Base-by-base conservation (phyloP, 1,140 invertebrate species). In the Druon quercuslanigerum region DNA sequence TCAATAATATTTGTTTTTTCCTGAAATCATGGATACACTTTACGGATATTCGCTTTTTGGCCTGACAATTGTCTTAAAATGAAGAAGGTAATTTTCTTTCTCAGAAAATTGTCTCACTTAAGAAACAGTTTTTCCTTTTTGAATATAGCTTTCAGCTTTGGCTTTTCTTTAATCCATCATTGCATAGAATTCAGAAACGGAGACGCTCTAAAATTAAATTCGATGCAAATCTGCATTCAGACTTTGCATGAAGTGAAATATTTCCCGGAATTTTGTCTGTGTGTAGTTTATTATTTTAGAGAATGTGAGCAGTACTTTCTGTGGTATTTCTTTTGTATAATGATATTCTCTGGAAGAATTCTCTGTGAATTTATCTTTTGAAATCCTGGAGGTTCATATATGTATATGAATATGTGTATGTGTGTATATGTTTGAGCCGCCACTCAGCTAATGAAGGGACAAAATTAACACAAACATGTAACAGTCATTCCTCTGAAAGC, bases 341-440 rank as follows among this genome's bases (percentile, higher is more conserved):
- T 20, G 54, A 66, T 66, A 66, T 66, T 11, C 57, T 8, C n/a
- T 1, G 33, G 60, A 66, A 66, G 25, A 66, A 66, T 66, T 66
- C 60, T 66, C 60, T 66, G 60, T 66, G 25, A 66, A 66, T 66
- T 66, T 66, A 66, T 66, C 60, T 66, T 66, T 66, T 66, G 60
- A 66, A 66, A 66, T 66, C 25, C 25, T 33, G 25, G 3, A 33
- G 25, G 25, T 33, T 33, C 25, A 2, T 33, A 33, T 33, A 40
- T 66, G 57, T 66, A 66, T 14, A 17, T 19, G 52, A 19, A 33
- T 33, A 33, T 56, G 52, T 19, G 52, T 4, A 25, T 13, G 20
- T 66, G 13, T 66, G 13, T 66, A 66, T 40, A 14, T 66, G 60
- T 66, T 33, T 66, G 25, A 66, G 40, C 25, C 60, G 33, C 60